Evolutionary conservation across 2,888 invertebrate genomes (phyloP).

Genomic region (Suillia variegata): DNA sequence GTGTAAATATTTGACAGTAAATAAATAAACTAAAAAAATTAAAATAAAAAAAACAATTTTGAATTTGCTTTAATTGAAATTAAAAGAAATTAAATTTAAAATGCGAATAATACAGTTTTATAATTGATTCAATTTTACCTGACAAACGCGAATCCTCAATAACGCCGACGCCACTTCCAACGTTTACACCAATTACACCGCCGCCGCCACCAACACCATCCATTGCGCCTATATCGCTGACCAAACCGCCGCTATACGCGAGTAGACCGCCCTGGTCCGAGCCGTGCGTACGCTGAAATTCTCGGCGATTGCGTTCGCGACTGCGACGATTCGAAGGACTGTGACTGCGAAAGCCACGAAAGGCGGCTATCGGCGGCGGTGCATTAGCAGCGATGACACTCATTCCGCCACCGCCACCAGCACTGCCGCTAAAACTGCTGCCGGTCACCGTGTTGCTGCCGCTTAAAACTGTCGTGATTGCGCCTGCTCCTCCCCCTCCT

Average conservation of each 20-base stretch:
- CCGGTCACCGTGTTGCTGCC: constrained; percentile 53
- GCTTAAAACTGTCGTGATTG: constrained; percentile 50
- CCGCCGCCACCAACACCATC: constrained; percentile 31
- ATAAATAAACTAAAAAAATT: no score
- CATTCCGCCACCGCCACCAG: constrained; percentile 42
- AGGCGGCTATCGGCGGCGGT: constrained; percentile 32
- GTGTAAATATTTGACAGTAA: no score
- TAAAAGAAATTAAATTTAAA: background rate
- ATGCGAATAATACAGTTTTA: background rate
- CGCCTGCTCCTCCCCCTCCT: constrained; percentile 44
- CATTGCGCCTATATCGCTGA: constrained; percentile 37
- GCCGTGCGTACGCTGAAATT: constrained; percentile 54
- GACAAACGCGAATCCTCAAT: constrained; percentile 59
- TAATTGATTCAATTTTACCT: constrained; percentile 32
- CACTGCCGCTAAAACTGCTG: no score
- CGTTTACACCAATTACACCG: constrained; percentile 39
- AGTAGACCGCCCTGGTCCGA: constrained; percentile 57
- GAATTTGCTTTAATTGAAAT: constrained; percentile 6
- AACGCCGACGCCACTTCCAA: constrained; percentile 45
- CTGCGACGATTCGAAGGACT: constrained; percentile 60
- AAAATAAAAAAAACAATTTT: background rate
- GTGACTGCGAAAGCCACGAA: constrained; percentile 59
- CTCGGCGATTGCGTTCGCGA: constrained; percentile 55
- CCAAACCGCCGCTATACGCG: constrained; percentile 47
- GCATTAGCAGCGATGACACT: no score